Conservation (phyloP, 1,140 invertebrate genomes). For the Cotesia chilonis region DNA sequence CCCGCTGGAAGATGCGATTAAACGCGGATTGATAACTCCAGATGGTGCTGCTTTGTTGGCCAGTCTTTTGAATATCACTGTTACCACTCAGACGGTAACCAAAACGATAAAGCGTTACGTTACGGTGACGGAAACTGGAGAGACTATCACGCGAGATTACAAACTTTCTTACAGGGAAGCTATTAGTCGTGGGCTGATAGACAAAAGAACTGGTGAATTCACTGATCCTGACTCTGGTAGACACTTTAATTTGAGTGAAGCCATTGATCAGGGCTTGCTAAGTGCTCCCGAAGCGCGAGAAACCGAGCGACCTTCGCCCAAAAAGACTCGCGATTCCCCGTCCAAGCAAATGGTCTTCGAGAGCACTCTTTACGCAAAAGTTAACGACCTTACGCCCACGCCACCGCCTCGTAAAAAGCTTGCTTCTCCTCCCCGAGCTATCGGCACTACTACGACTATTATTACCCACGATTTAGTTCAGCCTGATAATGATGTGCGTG, state of each 20-base stretch:
- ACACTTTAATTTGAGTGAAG: constrained; percentile 82
- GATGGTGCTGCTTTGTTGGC: constrained; percentile 86
- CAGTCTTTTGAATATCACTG: constrained; percentile 83
- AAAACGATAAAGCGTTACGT: constrained; percentile 82
- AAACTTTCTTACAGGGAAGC: constrained; percentile 82
- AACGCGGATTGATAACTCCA: constrained; percentile 82
- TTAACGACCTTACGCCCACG: constrained; percentile 41
- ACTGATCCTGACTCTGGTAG: constrained; percentile 80
- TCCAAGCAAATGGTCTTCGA: constrained; percentile 49
- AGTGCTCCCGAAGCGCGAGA: constrained; percentile 66
- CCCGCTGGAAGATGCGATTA: constrained; percentile 85
- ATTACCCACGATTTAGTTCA: constrained; percentile 48
- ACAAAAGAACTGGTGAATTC: constrained; percentile 81
- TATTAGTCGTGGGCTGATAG: constrained; percentile 79
- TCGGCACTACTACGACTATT: constrained; percentile 56
- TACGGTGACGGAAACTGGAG: constrained; percentile 74
- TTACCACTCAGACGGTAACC: constrained; percentile 85
- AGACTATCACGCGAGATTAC: constrained; percentile 69
- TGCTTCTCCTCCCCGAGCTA: constrained; percentile 56
- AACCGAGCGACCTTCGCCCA: constrained; percentile 37
- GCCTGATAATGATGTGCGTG: not conserved
- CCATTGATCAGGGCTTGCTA: constrained; percentile 76
- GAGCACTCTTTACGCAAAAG: constrained; percentile 42
- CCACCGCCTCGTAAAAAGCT: constrained; percentile 34
- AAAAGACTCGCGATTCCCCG: constrained; percentile 45